Evolutionary conservation across 2,888 invertebrate species (phyloP).

Genomic region (Leptopterna dolabrata): DNA sequence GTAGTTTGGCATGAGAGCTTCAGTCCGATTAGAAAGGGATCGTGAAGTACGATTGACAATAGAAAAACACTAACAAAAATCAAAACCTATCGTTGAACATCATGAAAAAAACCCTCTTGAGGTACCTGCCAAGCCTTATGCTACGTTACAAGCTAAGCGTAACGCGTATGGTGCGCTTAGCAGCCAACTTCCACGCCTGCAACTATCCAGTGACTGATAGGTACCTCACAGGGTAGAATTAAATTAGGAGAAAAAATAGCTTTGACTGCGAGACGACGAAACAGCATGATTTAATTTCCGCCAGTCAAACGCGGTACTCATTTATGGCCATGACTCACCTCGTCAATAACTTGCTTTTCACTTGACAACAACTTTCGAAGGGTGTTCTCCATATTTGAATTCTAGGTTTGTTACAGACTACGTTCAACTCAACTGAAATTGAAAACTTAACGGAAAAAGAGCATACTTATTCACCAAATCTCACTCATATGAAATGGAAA

Average conservation of each 20-base stretch:
- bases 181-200: background rate
- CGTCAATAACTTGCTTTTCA: slow-evolving; percentile 72
- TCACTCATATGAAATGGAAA: background rate
- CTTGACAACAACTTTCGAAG: slow-evolving; percentile 73
- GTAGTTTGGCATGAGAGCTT: too few species aligned
- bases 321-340: slow-evolving; percentile 68
- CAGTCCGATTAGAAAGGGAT: too few species aligned
- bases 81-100: too few species aligned
- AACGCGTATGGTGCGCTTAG: too few species aligned
- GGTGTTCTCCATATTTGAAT: slow-evolving; percentile 71
- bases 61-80: too few species aligned
- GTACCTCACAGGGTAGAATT: too few species aligned
- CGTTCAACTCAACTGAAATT: background rate
- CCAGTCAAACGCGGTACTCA: background rate
- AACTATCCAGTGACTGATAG: background rate
- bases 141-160: too few species aligned
- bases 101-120: too few species aligned
- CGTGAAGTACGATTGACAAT: too few species aligned
- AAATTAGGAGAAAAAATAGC: too few species aligned
- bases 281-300: background rate
- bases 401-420: background rate
- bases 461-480: background rate
- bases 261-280: background rate
- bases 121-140: too few species aligned
- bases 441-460: background rate